A percentile compares a stretch with the other conserved stretches of the same genome.
phyloP scores from a whole-genome alignment of 2,797 vertebrate species.

The Malacoraja senta region DNA sequence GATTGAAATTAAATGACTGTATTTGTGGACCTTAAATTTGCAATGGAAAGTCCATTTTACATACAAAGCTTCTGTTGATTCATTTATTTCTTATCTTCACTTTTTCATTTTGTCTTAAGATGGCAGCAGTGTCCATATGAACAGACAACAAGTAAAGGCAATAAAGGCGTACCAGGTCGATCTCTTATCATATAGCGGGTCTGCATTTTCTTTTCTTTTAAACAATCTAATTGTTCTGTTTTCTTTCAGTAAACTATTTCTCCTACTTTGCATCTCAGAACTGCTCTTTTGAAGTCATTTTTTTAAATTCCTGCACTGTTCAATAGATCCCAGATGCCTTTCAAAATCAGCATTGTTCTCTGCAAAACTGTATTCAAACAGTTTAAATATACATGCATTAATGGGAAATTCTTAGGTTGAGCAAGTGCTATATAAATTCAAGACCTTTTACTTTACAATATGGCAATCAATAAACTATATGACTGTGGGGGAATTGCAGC shows the following conservation, averaged over 20 bases:
- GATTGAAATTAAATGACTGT: neutral
- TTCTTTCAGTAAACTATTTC: neutral
- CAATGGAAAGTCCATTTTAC: neutral
- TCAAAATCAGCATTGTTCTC: neutral
- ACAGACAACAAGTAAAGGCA: neutral
- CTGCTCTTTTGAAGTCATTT: neutral
- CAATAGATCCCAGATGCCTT: neutral
- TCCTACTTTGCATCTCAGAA: neutral
- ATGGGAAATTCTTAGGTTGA: too few species aligned
- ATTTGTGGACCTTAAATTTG: neutral
- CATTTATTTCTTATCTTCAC: neutral
- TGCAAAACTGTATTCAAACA: neutral
- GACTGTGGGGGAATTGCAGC: neutral
- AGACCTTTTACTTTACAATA: too few species aligned
- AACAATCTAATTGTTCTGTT: neutral
- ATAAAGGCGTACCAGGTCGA: neutral
- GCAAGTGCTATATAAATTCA: too few species aligned
- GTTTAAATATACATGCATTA: too few species aligned
- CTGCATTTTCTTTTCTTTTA: neutral
- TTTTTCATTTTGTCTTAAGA: constrained; percentile 33
- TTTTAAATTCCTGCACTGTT: neutral
- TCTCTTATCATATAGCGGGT: neutral
- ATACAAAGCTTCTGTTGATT: neutral
- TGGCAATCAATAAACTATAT: neutral
- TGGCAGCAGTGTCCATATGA: constrained; percentile 22